Conservation (phyloP, 2,888 invertebrate species). For the Parnassius apollo region DNA sequence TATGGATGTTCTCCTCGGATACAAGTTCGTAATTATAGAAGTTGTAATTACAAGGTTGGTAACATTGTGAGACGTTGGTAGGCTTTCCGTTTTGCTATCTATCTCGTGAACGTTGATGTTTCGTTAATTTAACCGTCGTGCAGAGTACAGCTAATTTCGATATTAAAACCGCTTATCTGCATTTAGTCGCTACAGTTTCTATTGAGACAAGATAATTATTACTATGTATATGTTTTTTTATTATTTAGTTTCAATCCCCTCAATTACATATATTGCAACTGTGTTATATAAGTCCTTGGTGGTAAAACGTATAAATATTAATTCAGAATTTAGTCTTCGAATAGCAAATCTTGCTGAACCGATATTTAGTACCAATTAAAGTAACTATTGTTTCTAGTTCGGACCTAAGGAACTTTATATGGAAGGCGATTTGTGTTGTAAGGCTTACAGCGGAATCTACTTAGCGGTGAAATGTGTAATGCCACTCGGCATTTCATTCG, state of each 20-base stretch:
- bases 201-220: slow-evolving; percentile 11
- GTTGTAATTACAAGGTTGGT: slow-evolving; percentile 74
- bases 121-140: slow-evolving; percentile 73
- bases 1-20: slow-evolving; percentile 56
- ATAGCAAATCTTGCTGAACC: slow-evolving; percentile 31
- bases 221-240: neutral
- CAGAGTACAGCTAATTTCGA: slow-evolving; percentile 21
- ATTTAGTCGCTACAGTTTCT: slow-evolving; percentile 26
- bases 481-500: slow-evolving; percentile 44
- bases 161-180: slow-evolving; percentile 34
- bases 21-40: slow-evolving; percentile 74
- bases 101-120: slow-evolving; percentile 63
- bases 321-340: too few species aligned
- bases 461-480: slow-evolving; percentile 72
- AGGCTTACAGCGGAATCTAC: slow-evolving; percentile 70
- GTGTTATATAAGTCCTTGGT: neutral
- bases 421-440: slow-evolving; percentile 62
- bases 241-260: neutral
- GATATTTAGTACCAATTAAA: slow-evolving; percentile 25
- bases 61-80: slow-evolving; percentile 61
- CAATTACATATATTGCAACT: too few species aligned
- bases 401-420: slow-evolving; percentile 52
- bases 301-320: neutral
- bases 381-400: slow-evolving; percentile 18
- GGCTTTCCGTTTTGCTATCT: slow-evolving; percentile 63